phyloP scores from a whole-genome alignment of 1,140 invertebrate species.

The Proctacanthus coquilletti region DNA sequence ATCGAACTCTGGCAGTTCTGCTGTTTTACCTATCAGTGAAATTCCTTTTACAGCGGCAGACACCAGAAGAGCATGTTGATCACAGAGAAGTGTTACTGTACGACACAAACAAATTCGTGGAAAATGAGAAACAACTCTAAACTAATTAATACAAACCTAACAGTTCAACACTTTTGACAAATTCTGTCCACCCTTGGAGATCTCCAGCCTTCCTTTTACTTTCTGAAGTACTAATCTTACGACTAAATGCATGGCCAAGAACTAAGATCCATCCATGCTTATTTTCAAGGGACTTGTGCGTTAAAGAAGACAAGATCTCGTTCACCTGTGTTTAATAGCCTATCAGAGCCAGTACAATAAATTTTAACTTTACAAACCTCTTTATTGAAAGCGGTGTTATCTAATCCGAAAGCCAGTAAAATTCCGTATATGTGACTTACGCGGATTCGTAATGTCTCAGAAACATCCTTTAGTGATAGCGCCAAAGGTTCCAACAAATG shows the following conservation, averaged over 20 bases:
- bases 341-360: too few species aligned
- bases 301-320: slow-evolving; percentile 15
- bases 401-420: slow-evolving; percentile 19
- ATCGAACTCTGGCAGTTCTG: slow-evolving; percentile 22
- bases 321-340: slow-evolving; percentile 8
- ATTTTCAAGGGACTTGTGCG: slow-evolving; percentile 22
- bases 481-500: slow-evolving; percentile 20
- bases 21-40: slow-evolving; percentile 26
- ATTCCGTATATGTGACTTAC: slow-evolving; percentile 25
- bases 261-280: slow-evolving; percentile 26
- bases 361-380: slow-evolving; percentile 6
- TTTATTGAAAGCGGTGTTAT: slow-evolving; percentile 19
- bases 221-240: slow-evolving; percentile 14
- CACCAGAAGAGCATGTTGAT: slow-evolving; percentile 24
- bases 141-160: slow-evolving; percentile 13
- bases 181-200: slow-evolving; percentile 17
- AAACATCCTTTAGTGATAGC: slow-evolving; percentile 25
- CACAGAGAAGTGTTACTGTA: slow-evolving; percentile 22
- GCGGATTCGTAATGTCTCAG: slow-evolving; percentile 21
- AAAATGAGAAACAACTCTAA: background rate
- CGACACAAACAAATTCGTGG: too few species aligned
- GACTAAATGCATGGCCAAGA: slow-evolving; percentile 21
- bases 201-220: slow-evolving; percentile 10
- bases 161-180: slow-evolving; percentile 19
- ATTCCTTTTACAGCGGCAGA: slow-evolving; percentile 27